Conservation (phyloP, 2,113 vertebrate genomes). For the Cheirogaleus medius region DNA sequence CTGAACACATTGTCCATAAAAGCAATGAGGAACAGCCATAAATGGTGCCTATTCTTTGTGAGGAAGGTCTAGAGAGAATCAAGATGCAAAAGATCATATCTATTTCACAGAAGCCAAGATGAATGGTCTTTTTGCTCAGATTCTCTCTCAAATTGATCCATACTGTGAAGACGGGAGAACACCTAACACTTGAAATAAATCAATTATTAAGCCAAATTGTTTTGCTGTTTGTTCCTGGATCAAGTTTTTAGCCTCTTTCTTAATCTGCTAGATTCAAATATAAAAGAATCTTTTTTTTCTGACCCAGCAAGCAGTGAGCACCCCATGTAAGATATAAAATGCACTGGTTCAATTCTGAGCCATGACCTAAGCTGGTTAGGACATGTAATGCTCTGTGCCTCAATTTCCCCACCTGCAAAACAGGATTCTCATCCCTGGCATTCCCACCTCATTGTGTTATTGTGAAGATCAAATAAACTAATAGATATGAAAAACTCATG, state of each 20-base stretch:
- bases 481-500: neutral
- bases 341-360: neutral
- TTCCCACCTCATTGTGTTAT: neutral
- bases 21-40: neutral
- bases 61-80: conserved; percentile 48
- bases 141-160: conserved; percentile 17
- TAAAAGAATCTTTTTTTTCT: neutral
- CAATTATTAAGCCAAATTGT: conserved; percentile 49
- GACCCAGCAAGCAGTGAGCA: neutral
- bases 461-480: neutral
- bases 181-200: conserved; percentile 51
- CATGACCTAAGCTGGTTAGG: neutral
- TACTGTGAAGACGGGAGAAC: neutral
- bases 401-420: neutral
- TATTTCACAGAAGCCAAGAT: neutral
- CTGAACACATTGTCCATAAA: neutral
- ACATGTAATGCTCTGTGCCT: neutral
- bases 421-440: neutral
- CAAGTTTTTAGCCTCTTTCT: neutral
- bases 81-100: neutral
- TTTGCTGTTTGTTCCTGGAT: neutral
- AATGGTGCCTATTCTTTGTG: neutral
- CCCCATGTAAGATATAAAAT: neutral
- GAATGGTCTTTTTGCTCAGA: conserved; percentile 26
- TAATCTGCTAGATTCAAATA: neutral